Base-by-base conservation (phyloP, 2,888 invertebrate genomes). In the Dolichomitus sp. region DNA sequence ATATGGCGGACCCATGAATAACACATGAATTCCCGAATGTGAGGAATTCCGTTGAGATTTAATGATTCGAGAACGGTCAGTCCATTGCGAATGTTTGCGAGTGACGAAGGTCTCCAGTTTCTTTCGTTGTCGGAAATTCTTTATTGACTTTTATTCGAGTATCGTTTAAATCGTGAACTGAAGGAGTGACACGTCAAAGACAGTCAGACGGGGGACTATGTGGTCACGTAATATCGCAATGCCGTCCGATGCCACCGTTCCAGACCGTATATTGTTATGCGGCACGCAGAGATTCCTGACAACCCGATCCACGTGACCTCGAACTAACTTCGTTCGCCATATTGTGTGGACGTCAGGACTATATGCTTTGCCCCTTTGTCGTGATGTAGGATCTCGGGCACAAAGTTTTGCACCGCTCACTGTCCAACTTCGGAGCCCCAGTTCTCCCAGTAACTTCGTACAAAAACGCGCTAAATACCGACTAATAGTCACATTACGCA, bases 211-310 rank as follows among this genome's bases (percentile, higher is more conserved):
- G 14, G 0, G 9, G 14, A 40, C 52, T 23, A 54, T 12, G 37
- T 12, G 40, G 17, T 40, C 37, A 52, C 69, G 37, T 69, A 54
- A 69, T 69, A 33, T 40, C 50, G 50, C 45, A 4, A 48, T 48
- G 27, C 19, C 23, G 37, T 54, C 23, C 23, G 23, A 27, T 42
- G 63, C 59, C 76, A 27, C 40, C 14, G 70, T 14, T 63, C 50
- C 30, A 63, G 37, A 78, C 40, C 5, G n/a, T 17, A 37, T 63
- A 54, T 70, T 63, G 70, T 72, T 40, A 72, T 70, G 52, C 50
- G 50, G 37, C 63, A 54, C 63, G 63, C 70, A 61, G 23, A 69
- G n/a, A 78, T 61, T 63, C 52, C 42, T 63, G 63, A 33, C 33
- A 59, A 59, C 33, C 30, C 33, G 33, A 59, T 59, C 33, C 33